phyloP scores from a whole-genome alignment of 2,113 vertebrate species.

The Callospermophilus lateralis region DNA sequence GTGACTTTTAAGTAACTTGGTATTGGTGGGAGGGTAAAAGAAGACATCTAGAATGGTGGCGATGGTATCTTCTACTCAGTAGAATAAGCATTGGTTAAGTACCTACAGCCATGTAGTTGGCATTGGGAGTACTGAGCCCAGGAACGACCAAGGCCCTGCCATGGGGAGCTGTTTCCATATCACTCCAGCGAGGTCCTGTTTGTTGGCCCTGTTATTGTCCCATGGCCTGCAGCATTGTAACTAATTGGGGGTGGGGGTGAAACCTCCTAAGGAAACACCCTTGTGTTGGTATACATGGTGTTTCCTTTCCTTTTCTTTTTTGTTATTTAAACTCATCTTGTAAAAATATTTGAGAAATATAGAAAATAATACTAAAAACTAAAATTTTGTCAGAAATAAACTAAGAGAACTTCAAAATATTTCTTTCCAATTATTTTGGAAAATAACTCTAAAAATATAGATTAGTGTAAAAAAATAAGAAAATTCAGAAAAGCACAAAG shows the following conservation, averaged over 20 bases:
- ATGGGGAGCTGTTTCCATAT: not conserved
- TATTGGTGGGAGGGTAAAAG: not conserved
- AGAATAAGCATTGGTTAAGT: not conserved
- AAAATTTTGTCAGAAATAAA: slow-evolving; percentile 29
- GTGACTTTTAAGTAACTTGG: not conserved
- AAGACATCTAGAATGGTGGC: not conserved
- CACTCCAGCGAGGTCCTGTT: not conserved
- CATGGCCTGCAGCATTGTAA: not conserved
- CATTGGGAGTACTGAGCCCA: not conserved
- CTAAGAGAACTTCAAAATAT: slow-evolving; percentile 9
- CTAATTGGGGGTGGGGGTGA: not conserved
- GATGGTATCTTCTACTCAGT: not conserved
- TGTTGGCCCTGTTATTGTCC: not conserved
- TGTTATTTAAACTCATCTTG: not conserved
- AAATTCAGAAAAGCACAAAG: slow-evolving; percentile 49
- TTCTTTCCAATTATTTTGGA: slow-evolving; percentile 15
- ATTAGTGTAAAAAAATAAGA: slow-evolving; percentile 31
- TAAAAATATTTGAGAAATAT: slow-evolving; percentile 25
- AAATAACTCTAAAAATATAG: slow-evolving; percentile 46
- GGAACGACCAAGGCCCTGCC: not conserved
- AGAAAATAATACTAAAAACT: slow-evolving; percentile 53
- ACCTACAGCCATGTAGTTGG: not conserved
- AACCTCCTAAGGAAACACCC: not conserved
- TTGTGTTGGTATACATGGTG: not conserved
- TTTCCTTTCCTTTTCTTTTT: not conserved